A percentile compares a stretch with the other conserved stretches of the same genome.
These are phyloP conservation scores for Drosophila truncata DNA, from an alignment of 1,140 invertebrate genomes.

Conservation along the genomic window DNA sequence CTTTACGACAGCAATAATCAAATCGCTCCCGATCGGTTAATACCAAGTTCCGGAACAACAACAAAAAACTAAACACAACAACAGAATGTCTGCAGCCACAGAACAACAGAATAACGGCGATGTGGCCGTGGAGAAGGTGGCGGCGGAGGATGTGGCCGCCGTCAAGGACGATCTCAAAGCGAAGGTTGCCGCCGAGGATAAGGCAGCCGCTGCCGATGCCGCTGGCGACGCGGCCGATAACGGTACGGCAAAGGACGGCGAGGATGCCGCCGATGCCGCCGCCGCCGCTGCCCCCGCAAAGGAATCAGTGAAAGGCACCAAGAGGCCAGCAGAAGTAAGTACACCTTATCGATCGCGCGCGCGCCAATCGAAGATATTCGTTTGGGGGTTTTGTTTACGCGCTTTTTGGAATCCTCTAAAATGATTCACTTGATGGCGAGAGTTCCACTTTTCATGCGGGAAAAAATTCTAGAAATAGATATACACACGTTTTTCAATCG, in stretches of 20 bases:
- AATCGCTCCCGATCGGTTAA: slow-evolving; percentile 8
- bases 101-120: slow-evolving; percentile 85
- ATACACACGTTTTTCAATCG: slow-evolving; percentile 76
- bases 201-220: slow-evolving; percentile 68
- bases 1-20: slow-evolving; percentile 61
- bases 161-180: slow-evolving; percentile 84
- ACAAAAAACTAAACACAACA: slow-evolving; percentile 53
- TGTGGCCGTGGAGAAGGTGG: slow-evolving; percentile 84
- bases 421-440: slow-evolving; percentile 59
- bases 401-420: slow-evolving; percentile 29
- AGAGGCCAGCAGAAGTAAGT: slow-evolving; percentile 84
- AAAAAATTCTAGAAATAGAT: slow-evolving; percentile 82
- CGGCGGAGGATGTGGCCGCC: slow-evolving; percentile 66
- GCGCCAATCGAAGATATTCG: slow-evolving; percentile 38
- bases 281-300: slow-evolving; percentile 76
- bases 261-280: slow-evolving; percentile 62
- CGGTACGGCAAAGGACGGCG: slow-evolving; percentile 79
- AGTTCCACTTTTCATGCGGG: slow-evolving; percentile 30
- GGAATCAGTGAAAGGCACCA: slow-evolving; percentile 83
- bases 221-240: slow-evolving; percentile 78
- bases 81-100: slow-evolving; percentile 84
- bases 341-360: slow-evolving; percentile 40
- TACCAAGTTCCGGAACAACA: slow-evolving; percentile 40
- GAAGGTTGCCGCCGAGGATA: slow-evolving; percentile 77
- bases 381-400: slow-evolving; percentile 61